Percentiles rank a stretch among this genome's conserved stretches.
phyloP scores from a whole-genome alignment of 2,888 invertebrate genomes.

The Quadriops clusia region DNA sequence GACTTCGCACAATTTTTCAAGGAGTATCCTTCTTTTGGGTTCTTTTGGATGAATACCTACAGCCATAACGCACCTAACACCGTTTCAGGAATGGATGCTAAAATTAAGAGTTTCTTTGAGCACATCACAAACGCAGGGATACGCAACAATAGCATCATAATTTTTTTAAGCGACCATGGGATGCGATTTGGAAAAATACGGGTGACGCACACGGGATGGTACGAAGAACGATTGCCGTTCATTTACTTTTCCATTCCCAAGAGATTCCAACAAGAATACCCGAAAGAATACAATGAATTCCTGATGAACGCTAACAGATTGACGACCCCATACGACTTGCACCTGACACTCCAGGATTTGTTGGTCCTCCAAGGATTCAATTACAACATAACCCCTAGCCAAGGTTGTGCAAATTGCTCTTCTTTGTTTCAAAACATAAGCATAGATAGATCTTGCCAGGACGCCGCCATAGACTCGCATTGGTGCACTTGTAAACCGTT shows the following conservation, averaged over 20 bases:
- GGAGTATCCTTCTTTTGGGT: conserved; percentile 53
- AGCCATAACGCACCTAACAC: conserved; percentile 60
- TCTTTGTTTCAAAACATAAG: conserved; percentile 48
- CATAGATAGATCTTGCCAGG: conserved; percentile 51
- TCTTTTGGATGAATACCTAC: conserved; percentile 70
- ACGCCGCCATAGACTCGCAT: conserved; percentile 55
- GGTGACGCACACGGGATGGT: conserved; percentile 55
- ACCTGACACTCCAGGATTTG: conserved; percentile 57
- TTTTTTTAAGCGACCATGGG: conserved; percentile 71
- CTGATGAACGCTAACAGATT: conserved; percentile 52
- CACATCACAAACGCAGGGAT: conserved; percentile 44
- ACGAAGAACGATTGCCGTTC: conserved; percentile 67
- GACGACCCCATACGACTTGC: conserved; percentile 64
- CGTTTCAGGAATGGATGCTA: conserved; percentile 53
- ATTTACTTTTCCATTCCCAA: conserved; percentile 57
- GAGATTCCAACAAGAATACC: conserved; percentile 44
- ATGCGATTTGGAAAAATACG: conserved; percentile 62
- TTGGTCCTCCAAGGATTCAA: conserved; percentile 39
- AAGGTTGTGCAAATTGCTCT: conserved; percentile 52
- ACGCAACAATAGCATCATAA: conserved; percentile 52
- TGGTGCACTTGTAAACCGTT: conserved; percentile 65
- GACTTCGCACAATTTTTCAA: conserved; percentile 54
- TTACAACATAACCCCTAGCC: conserved; percentile 27
- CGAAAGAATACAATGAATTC: conserved; percentile 44
- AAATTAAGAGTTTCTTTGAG: conserved; percentile 47